phyloP scores from a whole-genome alignment of 1,140 invertebrate genomes.

The Neodiprion lecontei region DNA sequence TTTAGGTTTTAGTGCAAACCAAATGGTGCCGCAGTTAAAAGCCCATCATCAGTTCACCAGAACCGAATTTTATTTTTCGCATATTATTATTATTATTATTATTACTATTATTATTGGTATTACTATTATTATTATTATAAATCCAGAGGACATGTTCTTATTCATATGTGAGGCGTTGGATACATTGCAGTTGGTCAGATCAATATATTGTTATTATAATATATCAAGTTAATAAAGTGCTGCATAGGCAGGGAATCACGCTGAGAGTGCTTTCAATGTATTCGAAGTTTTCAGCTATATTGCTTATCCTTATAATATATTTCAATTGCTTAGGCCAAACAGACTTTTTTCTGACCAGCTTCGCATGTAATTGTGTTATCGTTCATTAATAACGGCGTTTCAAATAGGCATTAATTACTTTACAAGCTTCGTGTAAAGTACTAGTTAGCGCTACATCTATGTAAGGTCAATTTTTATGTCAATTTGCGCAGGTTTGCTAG shows the following conservation, averaged over 20 bases:
- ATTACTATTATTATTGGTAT: too few relatives aligned
- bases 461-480: background rate
- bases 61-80: background rate
- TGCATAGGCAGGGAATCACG: background rate
- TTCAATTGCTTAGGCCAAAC: background rate
- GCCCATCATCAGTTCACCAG: background rate
- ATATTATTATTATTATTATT: background rate
- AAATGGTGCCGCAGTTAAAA: background rate
- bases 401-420: background rate
- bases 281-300: background rate
- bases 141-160: background rate
- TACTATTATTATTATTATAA: too few relatives aligned
- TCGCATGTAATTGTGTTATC: constrained; percentile 2
- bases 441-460: background rate
- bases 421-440: background rate
- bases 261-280: too few relatives aligned
- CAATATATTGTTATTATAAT: background rate
- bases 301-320: background rate
- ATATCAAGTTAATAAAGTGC: background rate
- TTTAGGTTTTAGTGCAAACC: background rate
- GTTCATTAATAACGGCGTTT: background rate
- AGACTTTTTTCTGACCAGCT: background rate
- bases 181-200: background rate
- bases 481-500: background rate
- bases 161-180: background rate